Evolutionary conservation across 2,797 vertebrate genomes (phyloP).

Genomic region (Orientallactaga sibirica): DNA sequence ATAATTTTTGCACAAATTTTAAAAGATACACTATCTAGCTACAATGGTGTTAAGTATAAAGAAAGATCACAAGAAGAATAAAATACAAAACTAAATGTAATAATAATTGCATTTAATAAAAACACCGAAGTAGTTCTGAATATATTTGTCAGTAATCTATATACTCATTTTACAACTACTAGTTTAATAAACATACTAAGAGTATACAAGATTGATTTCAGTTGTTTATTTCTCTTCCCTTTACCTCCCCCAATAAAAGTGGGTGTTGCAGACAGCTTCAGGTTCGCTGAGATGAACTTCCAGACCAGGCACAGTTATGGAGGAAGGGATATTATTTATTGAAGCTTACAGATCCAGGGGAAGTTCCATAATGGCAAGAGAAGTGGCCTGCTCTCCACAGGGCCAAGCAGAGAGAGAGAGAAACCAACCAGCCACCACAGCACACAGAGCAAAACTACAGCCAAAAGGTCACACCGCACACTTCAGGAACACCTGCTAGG

Average conservation of each 20-base stretch:
- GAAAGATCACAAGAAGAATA: conserved; percentile 85
- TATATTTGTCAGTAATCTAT: conserved; percentile 75
- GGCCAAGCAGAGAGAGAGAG: no score
- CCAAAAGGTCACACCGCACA: no score
- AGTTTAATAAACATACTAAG: conserved; percentile 67
- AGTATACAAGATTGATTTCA: conserved; percentile 53
- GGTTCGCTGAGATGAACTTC: no score
- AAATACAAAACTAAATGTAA: conserved; percentile 85
- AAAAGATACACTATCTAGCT: conserved; percentile 82
- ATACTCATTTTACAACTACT: conserved; percentile 73
- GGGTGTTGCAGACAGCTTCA: no score
- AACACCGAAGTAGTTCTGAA: conserved; percentile 85
- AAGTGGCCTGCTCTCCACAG: no score
- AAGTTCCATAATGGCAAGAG: no score
- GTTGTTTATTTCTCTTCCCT: conserved; percentile 24
- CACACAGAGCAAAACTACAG: no score
- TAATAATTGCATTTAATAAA: conserved; percentile 81
- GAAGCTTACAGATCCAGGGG: no score
- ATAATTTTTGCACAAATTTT: conserved; percentile 85
- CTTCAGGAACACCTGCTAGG: no score
- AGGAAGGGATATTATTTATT: no score
- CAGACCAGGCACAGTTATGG: no score
- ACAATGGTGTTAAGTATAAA: conserved; percentile 80
- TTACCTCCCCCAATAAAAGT: background rate
- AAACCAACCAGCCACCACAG: no score